A percentile compares a stretch with the other conserved stretches of the same genome.
These are phyloP conservation scores for Drosophila mettleri DNA, from an alignment of 2,888 invertebrate species.

Conservation along the genomic window DNA sequence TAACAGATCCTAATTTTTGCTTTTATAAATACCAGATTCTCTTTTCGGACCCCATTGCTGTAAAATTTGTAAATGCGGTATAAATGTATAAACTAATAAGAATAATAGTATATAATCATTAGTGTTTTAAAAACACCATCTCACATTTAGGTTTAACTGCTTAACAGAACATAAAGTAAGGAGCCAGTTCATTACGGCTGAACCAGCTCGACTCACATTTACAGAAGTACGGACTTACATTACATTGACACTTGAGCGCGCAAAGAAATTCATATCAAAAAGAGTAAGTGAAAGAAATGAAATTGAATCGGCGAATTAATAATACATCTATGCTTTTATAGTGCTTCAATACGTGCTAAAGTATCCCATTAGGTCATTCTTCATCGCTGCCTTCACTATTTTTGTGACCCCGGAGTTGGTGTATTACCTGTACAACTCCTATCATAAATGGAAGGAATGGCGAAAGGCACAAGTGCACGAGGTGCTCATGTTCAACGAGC, in stretches of 20 bases:
- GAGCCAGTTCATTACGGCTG: neutral
- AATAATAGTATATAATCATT: neutral
- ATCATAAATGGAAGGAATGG: neutral
- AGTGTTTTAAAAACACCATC: neutral
- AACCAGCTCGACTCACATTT: neutral
- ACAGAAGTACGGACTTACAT: neutral
- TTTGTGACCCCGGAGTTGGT: conserved; percentile 44
- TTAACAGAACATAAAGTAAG: neutral
- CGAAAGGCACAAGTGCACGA: conserved; percentile 3
- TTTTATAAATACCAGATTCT: neutral
- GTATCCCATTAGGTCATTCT: conserved; percentile 33
- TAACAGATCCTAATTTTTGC: conserved; percentile 2
- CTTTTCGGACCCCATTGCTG: neutral
- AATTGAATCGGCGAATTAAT: too few relatives aligned
- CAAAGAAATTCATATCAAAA: neutral
- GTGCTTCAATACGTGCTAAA: conserved; percentile 27
- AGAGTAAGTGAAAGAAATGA: neutral
- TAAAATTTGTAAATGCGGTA: neutral
- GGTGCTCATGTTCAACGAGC: conserved; percentile 36
- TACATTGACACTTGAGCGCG: neutral
- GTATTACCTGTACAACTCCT: neutral
- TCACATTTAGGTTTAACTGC: neutral
- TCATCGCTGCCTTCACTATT: conserved; percentile 37
- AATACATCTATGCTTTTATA: neutral
- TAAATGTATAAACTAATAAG: neutral